These are phyloP conservation scores for Xanthia togata DNA, from an alignment of 2,888 invertebrate species.

Conservation along the genomic window DNA sequence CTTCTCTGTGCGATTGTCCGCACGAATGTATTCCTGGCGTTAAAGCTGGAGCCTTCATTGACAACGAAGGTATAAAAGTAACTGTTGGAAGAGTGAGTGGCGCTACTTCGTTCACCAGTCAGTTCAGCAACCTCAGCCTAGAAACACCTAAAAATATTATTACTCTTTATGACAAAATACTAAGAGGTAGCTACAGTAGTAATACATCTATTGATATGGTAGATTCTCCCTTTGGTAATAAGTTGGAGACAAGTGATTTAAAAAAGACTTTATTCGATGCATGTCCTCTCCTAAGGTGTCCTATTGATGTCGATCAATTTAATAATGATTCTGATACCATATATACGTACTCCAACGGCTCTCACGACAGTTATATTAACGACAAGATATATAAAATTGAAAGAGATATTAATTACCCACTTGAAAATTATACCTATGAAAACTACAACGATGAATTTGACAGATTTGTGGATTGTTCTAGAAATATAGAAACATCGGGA, in stretches of 20 bases:
- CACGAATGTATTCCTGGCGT: conserved; percentile 81
- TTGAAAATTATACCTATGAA: background rate
- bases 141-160: conserved; percentile 14
- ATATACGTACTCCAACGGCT: conserved; percentile 2
- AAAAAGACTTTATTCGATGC: conserved; percentile 9
- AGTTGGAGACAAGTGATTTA: conserved; percentile 20
- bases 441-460: conserved; percentile 12
- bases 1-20: conserved; percentile 81
- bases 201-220: conserved; percentile 15
- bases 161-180: conserved; percentile 31
- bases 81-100: conserved; percentile 81
- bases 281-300: background rate
- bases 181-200: conserved; percentile 21
- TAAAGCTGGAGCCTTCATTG: conserved; percentile 78
- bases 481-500: background rate
- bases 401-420: background rate
- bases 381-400: conserved; percentile 5
- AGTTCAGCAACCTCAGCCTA: conserved; percentile 20
- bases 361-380: background rate
- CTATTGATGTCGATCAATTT: conserved; percentile 3
- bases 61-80: conserved; percentile 83
- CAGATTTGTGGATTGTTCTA: background rate
- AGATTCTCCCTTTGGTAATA: background rate
- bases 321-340: conserved; percentile 15
- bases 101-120: conserved; percentile 69